phyloP scores from a whole-genome alignment of 2,888 invertebrate species.

The Nephrotoma guestfalica region DNA sequence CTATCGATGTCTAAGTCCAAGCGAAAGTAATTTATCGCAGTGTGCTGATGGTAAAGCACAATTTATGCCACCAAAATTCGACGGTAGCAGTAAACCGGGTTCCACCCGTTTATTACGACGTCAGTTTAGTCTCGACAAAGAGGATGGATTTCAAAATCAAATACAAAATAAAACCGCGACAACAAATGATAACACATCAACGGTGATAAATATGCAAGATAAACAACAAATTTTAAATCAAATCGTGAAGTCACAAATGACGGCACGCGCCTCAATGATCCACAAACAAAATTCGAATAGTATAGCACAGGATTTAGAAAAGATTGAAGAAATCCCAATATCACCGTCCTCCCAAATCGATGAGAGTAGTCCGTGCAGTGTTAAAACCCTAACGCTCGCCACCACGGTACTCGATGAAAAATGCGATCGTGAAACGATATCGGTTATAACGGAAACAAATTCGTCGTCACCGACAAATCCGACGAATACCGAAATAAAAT shows the following conservation, averaged over 20 bases:
- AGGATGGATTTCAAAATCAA: slow-evolving; percentile 36
- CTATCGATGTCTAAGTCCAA: slow-evolving; percentile 55
- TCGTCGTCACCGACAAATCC: neutral
- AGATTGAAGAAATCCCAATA: slow-evolving; percentile 50
- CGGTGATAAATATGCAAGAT: neutral
- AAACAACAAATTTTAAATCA: slow-evolving; percentile 8
- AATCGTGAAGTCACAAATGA: neutral
- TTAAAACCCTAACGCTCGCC: neutral
- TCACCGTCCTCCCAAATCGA: slow-evolving; percentile 28
- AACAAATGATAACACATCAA: neutral
- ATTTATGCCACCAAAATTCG: slow-evolving; percentile 1
- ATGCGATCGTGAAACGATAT: neutral
- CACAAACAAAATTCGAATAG: slow-evolving; percentile 55
- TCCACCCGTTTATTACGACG: slow-evolving; percentile 40
- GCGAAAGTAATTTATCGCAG: slow-evolving; percentile 36
- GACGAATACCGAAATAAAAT: slow-evolving; percentile 19
- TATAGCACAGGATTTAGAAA: slow-evolving; percentile 50
- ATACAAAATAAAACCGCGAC: neutral
- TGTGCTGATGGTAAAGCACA: slow-evolving; percentile 26
- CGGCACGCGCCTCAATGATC: slow-evolving; percentile 22
- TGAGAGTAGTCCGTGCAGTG: neutral
- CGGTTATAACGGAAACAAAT: neutral
- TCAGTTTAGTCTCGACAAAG: slow-evolving; percentile 55
- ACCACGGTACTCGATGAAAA: neutral
- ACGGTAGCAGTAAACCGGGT: slow-evolving; percentile 24